Conservation (phyloP, 2,888 invertebrate genomes). For the Falcaria lacertinaria region DNA sequence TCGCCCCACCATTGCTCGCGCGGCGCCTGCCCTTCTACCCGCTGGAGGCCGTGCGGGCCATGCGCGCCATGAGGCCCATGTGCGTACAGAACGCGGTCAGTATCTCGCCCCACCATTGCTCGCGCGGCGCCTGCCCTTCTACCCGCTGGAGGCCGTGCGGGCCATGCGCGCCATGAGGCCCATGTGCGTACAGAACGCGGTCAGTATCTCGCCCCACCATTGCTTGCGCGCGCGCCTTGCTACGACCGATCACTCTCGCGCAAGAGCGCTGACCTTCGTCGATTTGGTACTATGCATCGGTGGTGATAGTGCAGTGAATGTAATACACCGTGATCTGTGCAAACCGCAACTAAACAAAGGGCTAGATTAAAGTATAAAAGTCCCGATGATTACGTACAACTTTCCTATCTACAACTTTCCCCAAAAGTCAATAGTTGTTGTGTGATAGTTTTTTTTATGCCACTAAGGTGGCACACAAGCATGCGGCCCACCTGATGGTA, state of each 20-base stretch:
- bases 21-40: conserved; percentile 97
- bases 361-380: too few species aligned
- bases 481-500: too few species aligned
- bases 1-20: too few species aligned
- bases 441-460: too few species aligned
- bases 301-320: conserved; percentile 71
- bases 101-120: too few species aligned
- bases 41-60: conserved; percentile 93
- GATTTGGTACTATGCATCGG: conserved; percentile 63
- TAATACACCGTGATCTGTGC: conserved; percentile 48
- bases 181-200: conserved; percentile 99
- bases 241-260: conserved; percentile 46
- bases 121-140: conserved; percentile 95
- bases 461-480: too few species aligned
- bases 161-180: conserved; percentile 98
- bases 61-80: conserved; percentile 98
- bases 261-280: conserved; percentile 67
- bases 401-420: too few species aligned
- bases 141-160: conserved; percentile 96
- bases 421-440: too few species aligned
- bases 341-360: conserved; percentile 38
- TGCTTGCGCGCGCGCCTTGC: conserved; percentile 20
- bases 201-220: conserved; percentile 73
- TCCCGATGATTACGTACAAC: too few species aligned
- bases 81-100: conserved; percentile 99